A percentile compares a stretch with the other conserved stretches of the same genome.
These are phyloP conservation scores for Gortyna flavago DNA, from an alignment of 2,888 invertebrate species.

Conservation along the genomic window DNA sequence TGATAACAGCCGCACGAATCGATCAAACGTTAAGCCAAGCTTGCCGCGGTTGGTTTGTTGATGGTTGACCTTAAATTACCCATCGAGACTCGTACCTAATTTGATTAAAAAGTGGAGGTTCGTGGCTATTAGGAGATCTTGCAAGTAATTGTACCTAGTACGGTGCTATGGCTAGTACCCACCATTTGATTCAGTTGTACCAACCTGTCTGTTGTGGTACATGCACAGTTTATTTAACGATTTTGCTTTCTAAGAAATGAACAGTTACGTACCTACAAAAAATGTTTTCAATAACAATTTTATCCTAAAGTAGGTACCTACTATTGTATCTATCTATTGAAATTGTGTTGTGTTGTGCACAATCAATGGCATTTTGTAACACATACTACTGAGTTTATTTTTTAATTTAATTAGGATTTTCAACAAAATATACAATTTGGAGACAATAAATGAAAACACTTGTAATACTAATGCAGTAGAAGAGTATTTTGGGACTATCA, in stretches of 20 bases:
- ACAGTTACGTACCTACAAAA: neutral
- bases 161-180: no score
- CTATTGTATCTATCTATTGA: no score
- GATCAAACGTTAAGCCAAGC: neutral
- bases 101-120: neutral
- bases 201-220: slow-evolving; percentile 18
- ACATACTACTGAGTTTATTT: neutral
- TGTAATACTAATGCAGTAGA: neutral
- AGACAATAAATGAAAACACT: neutral
- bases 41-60: neutral
- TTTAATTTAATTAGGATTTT: neutral
- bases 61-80: neutral
- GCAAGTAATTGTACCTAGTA: slow-evolving; percentile 35
- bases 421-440: neutral
- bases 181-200: slow-evolving; percentile 27
- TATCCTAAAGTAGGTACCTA: neutral
- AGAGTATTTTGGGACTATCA: neutral
- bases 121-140: slow-evolving; percentile 7
- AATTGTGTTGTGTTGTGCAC: neutral
- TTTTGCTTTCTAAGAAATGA: neutral
- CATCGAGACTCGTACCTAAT: neutral
- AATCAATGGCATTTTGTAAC: neutral
- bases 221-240: neutral
- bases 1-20: neutral
- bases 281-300: neutral